These are phyloP conservation scores for Thaumatotibia leucotreta DNA, from an alignment of 1,140 invertebrate genomes.

Conservation along the genomic window DNA sequence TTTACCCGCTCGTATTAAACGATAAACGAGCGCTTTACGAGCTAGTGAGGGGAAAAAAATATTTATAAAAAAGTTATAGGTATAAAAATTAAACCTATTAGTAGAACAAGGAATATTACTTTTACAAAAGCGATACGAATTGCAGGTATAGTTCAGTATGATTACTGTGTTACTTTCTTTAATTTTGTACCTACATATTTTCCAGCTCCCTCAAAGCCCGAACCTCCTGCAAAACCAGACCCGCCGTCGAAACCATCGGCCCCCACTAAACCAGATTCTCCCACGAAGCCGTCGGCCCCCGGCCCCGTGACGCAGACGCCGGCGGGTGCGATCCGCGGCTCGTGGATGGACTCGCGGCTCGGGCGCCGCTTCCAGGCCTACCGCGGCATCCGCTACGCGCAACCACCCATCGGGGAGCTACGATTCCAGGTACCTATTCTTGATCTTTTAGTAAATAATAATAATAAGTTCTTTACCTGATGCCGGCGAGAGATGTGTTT, in stretches of 20 bases:
- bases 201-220: neutral
- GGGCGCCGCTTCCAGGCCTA: constrained; percentile 74
- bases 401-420: constrained; percentile 76
- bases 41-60: too few relatives aligned
- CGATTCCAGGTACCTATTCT: constrained; percentile 82
- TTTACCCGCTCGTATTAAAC: too few relatives aligned
- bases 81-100: too few relatives aligned
- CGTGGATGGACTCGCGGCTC: constrained; percentile 45
- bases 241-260: too few relatives aligned
- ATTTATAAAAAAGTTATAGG: too few relatives aligned
- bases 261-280: neutral
- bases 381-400: constrained; percentile 78
- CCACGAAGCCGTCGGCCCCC: constrained; percentile 23
- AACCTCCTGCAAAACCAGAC: neutral
- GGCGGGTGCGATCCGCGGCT: constrained; percentile 40
- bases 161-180: neutral
- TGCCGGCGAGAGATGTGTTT: too few relatives aligned
- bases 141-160: too few relatives aligned
- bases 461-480: too few relatives aligned
- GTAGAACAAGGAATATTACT: too few relatives aligned
- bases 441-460: too few relatives aligned
- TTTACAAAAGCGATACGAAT: too few relatives aligned
- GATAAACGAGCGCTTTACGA: too few relatives aligned
- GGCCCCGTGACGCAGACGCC: constrained; percentile 14
- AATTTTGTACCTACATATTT: neutral